Percentiles rank a stretch among this genome's conserved stretches.
phyloP scores from a whole-genome alignment of 2,888 invertebrate genomes.

The Ametastegia equiseti region DNA sequence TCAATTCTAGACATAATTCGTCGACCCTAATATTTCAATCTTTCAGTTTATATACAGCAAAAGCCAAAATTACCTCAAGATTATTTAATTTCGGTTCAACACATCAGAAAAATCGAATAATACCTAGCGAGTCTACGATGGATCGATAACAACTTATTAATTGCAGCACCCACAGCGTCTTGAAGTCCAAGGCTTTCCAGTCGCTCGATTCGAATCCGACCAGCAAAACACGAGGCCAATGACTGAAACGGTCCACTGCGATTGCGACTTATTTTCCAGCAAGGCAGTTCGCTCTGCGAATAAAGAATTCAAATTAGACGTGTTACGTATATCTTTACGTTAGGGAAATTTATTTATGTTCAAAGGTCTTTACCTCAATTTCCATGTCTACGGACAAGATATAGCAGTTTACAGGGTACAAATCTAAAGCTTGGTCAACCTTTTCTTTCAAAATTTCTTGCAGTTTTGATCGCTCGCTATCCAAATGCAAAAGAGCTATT shows the following conservation, averaged over 20 bases:
- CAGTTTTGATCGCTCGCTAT: slow-evolving; percentile 55
- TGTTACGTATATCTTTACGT: background rate
- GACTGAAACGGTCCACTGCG: slow-evolving; percentile 63
- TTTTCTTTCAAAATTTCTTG: slow-evolving; percentile 55
- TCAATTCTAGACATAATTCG: too few species aligned
- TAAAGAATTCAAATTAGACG: slow-evolving; percentile 38
- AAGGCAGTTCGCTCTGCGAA: slow-evolving; percentile 75
- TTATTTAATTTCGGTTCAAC: background rate
- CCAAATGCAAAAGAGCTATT: slow-evolving; percentile 67
- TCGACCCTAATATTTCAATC: too few species aligned
- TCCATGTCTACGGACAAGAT: slow-evolving; percentile 78
- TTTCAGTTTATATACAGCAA: too few species aligned
- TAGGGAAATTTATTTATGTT: background rate
- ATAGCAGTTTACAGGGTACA: slow-evolving; percentile 80
- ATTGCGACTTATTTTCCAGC: slow-evolving; percentile 77
- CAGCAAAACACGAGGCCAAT: slow-evolving; percentile 66
- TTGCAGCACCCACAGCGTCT: slow-evolving; percentile 62
- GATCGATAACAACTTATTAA: slow-evolving; percentile 69
- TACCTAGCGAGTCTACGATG: slow-evolving; percentile 68
- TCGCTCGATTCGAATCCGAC: slow-evolving; percentile 64
- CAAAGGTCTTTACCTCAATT: slow-evolving; percentile 73
- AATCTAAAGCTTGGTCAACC: slow-evolving; percentile 60
- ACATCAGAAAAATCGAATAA: background rate
- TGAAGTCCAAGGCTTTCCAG: slow-evolving; percentile 58
- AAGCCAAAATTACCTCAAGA: too few species aligned